Percentiles rank a stretch among this genome's conserved stretches.
Evolutionary conservation across 35 echinoderm and acorn worm species (phyloP).

Genomic region (Ptychodera flava): DNA sequence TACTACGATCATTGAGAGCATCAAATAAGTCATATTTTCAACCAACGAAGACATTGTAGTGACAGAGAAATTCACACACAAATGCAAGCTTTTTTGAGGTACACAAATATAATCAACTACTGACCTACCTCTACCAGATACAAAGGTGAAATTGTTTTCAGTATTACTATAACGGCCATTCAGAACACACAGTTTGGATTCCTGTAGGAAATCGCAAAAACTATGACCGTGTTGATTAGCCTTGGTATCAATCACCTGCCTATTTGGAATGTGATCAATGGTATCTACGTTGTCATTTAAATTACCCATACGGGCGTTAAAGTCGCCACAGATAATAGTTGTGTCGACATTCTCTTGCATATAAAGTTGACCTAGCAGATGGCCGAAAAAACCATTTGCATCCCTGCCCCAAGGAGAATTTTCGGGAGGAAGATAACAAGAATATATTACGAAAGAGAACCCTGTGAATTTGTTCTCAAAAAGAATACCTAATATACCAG

Average conservation of each 20-base stretch:
- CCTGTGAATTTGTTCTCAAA: not conserved
- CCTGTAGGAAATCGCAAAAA: not conserved
- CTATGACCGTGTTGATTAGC: not conserved
- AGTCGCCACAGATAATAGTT: not conserved
- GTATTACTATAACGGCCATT: not conserved
- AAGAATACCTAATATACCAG: not conserved
- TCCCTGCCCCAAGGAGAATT: not conserved
- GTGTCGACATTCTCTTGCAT: not conserved
- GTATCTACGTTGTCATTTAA: not conserved
- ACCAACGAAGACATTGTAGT: not conserved
- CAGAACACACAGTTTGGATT: not conserved
- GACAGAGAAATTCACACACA: not conserved
- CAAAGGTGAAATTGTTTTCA: not conserved
- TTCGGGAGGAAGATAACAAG: not conserved
- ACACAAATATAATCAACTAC: not conserved
- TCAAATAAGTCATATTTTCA: no score
- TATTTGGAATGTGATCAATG: not conserved
- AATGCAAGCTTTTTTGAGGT: not conserved
- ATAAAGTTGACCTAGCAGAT: not conserved
- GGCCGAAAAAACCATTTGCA: not conserved
- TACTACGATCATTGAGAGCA: not conserved
- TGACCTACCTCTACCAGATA: not conserved
- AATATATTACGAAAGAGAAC: not conserved
- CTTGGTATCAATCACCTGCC: not conserved
- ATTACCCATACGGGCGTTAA: not conserved